These are phyloP conservation scores for Merodon equestris DNA, from an alignment of 2,888 invertebrate genomes.

Conservation along the genomic window DNA sequence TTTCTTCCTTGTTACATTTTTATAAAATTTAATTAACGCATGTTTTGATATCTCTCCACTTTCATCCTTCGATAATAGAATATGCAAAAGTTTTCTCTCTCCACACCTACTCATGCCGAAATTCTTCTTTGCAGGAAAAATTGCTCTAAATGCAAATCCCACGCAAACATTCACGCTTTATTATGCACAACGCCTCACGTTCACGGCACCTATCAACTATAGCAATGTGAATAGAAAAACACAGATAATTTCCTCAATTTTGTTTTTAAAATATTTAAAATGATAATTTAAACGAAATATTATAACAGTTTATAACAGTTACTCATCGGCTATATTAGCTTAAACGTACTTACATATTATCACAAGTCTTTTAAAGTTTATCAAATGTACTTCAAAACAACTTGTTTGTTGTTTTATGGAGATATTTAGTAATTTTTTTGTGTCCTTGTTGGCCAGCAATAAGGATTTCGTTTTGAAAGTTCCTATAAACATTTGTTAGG, in stretches of 20 bases:
- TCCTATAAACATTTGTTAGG: constrained; percentile 24
- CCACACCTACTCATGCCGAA: constrained; percentile 5
- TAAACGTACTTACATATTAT: no score
- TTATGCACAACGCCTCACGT: constrained; percentile 51
- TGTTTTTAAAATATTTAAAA: no score
- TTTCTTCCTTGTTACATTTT: neutral
- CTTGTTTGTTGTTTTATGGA: no score
- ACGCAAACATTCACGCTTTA: constrained; percentile 1
- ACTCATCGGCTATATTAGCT: constrained; percentile 33
- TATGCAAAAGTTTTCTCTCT: no score
- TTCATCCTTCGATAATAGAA: no score
- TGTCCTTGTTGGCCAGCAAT: constrained; percentile 16
- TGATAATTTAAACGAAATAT: no score
- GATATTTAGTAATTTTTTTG: no score
- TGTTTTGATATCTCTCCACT: neutral
- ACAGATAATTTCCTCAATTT: no score
- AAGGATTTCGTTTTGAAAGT: constrained; percentile 39
- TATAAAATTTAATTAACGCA: neutral
- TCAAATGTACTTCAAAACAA: no score
- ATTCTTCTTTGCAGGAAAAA: constrained; percentile 56
- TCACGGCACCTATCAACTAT: constrained; percentile 54
- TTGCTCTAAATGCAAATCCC: constrained; percentile 43
- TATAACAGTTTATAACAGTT: no score
- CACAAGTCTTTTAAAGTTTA: no score
- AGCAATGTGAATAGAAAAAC: no score